These are phyloP conservation scores for Mamestra brassicae DNA, from an alignment of 2,888 invertebrate species.

Conservation along the genomic window DNA sequence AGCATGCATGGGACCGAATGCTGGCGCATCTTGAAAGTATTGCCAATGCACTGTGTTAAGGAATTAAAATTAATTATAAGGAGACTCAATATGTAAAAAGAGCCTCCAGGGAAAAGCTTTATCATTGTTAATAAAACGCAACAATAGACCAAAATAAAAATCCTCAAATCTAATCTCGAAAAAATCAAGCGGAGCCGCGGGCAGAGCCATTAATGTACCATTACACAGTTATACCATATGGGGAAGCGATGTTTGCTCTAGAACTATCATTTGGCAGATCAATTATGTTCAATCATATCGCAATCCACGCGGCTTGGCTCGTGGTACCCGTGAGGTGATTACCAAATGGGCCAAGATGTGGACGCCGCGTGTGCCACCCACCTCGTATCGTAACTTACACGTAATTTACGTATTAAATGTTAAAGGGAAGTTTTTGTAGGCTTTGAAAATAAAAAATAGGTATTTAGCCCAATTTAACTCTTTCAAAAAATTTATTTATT, in stretches of 20 bases:
- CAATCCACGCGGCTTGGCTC: conserved; percentile 58
- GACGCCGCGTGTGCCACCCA: conserved; percentile 68
- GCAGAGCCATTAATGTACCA: conserved; percentile 32
- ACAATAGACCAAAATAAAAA: conserved; percentile 28
- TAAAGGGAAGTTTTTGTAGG: conserved; percentile 40
- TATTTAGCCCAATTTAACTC: too few species aligned
- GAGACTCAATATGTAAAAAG: conserved; percentile 9
- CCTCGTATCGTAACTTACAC: conserved; percentile 56
- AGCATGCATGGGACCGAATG: too few species aligned
- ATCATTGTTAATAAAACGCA: conserved; percentile 8
- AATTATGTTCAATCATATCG: conserved; percentile 77
- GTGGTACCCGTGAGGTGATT: conserved; percentile 65
- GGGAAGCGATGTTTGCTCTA: conserved; percentile 67
- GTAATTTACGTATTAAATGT: conserved; percentile 48
- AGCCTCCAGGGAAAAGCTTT: neutral
- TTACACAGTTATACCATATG: conserved; percentile 51
- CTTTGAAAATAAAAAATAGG: neutral
- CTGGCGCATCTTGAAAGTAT: neutral
- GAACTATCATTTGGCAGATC: conserved; percentile 73
- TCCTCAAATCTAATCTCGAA: conserved; percentile 4
- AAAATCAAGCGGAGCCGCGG: conserved; percentile 23
- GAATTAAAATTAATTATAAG: neutral
- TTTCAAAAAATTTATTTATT: too few species aligned
- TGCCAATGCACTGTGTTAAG: neutral
- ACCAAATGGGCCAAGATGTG: conserved; percentile 68